Evolutionary conservation across 30 jellyfish, hydroid and myxozoan genomes (phyloP).

Genomic region (Aurelia sp.): DNA sequence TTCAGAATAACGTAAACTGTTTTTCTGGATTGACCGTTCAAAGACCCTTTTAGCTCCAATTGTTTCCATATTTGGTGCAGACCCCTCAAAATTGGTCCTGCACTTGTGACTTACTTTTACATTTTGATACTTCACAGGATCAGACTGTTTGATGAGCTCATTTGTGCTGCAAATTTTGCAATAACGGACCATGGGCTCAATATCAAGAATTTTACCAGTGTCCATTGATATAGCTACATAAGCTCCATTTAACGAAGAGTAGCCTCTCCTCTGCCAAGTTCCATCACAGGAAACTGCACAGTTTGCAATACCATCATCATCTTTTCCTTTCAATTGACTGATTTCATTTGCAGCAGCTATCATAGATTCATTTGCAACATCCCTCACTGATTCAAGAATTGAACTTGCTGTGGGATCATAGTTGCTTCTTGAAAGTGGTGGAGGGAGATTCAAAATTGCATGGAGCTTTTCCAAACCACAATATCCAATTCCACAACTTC

Average conservation of each 20-base stretch:
- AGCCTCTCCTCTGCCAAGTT: too few species aligned
- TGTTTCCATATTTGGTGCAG: constrained; percentile 67
- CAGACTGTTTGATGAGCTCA: constrained; percentile 11
- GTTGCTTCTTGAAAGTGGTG: constrained; percentile 18
- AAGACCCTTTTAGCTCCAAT: constrained; percentile 63
- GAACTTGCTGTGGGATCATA: not conserved
- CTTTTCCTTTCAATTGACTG: not conserved
- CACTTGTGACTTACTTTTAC: constrained; percentile 25
- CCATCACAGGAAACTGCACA: too few species aligned
- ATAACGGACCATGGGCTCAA: too few species aligned
- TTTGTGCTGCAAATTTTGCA: not conserved
- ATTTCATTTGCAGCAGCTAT: constrained; percentile 27
- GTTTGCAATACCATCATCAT: too few species aligned
- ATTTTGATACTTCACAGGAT: constrained; percentile 6
- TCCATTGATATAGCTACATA: too few species aligned
- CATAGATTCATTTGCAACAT: constrained; percentile 41
- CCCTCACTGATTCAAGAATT: constrained; percentile 19
- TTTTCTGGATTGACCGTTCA: constrained; percentile 36
- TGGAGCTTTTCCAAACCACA: not conserved
- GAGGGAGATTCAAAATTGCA: constrained; percentile 18
- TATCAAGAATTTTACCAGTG: too few species aligned
- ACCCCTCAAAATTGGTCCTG: constrained; percentile 24
- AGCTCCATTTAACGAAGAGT: too few species aligned
- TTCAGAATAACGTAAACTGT: constrained; percentile 11
- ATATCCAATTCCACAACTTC: too few species aligned